phyloP scores from a whole-genome alignment of 1,140 invertebrate genomes.

The Zaprionus africanus region DNA sequence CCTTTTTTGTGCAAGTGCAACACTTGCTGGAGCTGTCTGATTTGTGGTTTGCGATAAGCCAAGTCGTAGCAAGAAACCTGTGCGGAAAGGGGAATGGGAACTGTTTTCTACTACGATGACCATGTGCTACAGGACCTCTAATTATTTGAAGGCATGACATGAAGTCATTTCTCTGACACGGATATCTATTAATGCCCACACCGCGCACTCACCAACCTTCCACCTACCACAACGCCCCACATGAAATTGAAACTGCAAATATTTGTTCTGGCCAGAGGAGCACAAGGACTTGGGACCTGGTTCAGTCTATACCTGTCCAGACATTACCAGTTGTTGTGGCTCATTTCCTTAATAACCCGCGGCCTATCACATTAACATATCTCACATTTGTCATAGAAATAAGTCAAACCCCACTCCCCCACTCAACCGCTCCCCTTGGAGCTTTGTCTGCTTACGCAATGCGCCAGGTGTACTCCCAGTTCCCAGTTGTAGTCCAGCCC shows the following conservation, averaged over 20 bases:
- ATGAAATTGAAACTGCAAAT: slow-evolving; percentile 82
- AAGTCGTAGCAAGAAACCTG: background rate
- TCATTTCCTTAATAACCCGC: slow-evolving; percentile 78
- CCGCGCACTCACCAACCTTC: slow-evolving; percentile 4
- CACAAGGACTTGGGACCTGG: slow-evolving; percentile 48
- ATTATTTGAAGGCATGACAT: slow-evolving; percentile 81
- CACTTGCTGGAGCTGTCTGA: slow-evolving; percentile 35
- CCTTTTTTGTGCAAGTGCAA: slow-evolving; percentile 29
- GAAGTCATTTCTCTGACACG: slow-evolving; percentile 70
- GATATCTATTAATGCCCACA: slow-evolving; percentile 59
- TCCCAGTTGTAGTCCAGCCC: slow-evolving; percentile 36
- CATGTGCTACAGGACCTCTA: slow-evolving; percentile 57
- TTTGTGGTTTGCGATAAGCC: slow-evolving; percentile 51
- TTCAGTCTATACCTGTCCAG: slow-evolving; percentile 12
- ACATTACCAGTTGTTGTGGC: slow-evolving; percentile 40
- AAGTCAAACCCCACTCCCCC: slow-evolving; percentile 59
- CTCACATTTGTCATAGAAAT: slow-evolving; percentile 80
- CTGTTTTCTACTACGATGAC: background rate
- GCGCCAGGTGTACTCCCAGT: slow-evolving; percentile 35
- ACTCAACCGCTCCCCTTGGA: slow-evolving; percentile 28
- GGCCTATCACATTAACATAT: slow-evolving; percentile 81
- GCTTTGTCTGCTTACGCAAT: slow-evolving; percentile 33
- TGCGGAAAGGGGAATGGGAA: background rate
- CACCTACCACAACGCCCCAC: background rate
- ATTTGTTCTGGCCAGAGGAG: slow-evolving; percentile 68